phyloP scores from a whole-genome alignment of 2,113 vertebrate genomes.

The Catharus minimus region DNA sequence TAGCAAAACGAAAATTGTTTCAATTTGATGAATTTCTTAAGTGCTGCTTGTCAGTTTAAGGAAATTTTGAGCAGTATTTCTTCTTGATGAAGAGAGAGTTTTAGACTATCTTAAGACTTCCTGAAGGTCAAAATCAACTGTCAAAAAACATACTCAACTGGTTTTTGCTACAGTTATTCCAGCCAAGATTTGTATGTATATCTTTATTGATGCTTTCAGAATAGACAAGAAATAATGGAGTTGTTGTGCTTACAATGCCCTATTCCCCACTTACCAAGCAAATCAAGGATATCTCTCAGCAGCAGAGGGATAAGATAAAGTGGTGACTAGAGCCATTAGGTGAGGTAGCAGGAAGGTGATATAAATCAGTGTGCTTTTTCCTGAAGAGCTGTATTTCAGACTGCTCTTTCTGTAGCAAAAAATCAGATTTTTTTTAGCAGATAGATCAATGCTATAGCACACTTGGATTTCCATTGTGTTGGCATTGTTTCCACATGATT shows the following conservation, averaged over 20 bases:
- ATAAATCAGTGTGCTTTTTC: not conserved
- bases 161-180: constrained; percentile 11
- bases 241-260: not conserved
- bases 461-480: not conserved
- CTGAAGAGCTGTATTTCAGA: not conserved
- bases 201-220: constrained; percentile 29
- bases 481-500: not conserved
- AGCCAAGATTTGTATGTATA: constrained; percentile 30
- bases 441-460: not conserved
- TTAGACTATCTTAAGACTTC: not conserved
- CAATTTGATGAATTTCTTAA: not conserved
- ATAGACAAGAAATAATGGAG: constrained; percentile 35
- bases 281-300: constrained; percentile 21
- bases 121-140: not conserved
- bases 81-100: not conserved
- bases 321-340: not conserved
- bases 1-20: not conserved
- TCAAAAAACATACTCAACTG: not conserved
- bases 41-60: not conserved
- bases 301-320: constrained; percentile 3
- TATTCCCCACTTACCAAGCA: constrained; percentile 17
- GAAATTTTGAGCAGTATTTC: not conserved
- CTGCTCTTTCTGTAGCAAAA: not conserved
- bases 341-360: not conserved
- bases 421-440: not conserved